phyloP scores from a whole-genome alignment of 2,797 vertebrate species.

The Halcyon leucocephala region DNA sequence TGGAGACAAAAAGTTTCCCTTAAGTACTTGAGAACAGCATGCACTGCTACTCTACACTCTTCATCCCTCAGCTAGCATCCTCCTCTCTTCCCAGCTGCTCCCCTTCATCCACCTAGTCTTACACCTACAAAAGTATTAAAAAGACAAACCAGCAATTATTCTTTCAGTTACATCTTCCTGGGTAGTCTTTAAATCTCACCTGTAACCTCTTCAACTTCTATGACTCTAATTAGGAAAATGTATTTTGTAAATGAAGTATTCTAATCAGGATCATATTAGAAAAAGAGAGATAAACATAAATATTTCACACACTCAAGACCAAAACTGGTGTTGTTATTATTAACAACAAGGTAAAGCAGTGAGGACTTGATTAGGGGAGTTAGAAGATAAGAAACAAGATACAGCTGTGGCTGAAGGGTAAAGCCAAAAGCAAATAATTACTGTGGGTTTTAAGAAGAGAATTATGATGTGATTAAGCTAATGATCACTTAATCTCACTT shows the following conservation, averaged over 20 bases:
- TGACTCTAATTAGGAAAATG: not conserved
- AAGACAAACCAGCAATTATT: not conserved
- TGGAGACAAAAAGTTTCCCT: not conserved
- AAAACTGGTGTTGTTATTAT: not conserved
- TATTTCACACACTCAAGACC: not conserved
- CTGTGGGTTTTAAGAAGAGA: not conserved
- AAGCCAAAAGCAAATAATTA: not conserved
- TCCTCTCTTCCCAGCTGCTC: not conserved
- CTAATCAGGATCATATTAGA: not conserved
- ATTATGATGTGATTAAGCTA: not conserved
- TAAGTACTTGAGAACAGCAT: not conserved
- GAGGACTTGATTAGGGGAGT: not conserved
- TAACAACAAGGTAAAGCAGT: not conserved
- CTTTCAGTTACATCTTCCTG: not conserved
- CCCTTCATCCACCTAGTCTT: not conserved
- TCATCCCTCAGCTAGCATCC: not conserved
- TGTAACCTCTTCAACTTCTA: not conserved
- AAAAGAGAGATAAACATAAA: not conserved
- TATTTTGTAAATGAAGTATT: not conserved
- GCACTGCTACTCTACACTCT: not conserved
- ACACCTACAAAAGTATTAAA: not conserved
- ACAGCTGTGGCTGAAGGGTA: not conserved
- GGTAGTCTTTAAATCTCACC: not conserved
- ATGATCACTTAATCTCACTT: not conserved
- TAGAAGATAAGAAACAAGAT: not conserved